Evolutionary conservation across 2,888 invertebrate species (phyloP).

Genomic region (Cartodere bifasciata): DNA sequence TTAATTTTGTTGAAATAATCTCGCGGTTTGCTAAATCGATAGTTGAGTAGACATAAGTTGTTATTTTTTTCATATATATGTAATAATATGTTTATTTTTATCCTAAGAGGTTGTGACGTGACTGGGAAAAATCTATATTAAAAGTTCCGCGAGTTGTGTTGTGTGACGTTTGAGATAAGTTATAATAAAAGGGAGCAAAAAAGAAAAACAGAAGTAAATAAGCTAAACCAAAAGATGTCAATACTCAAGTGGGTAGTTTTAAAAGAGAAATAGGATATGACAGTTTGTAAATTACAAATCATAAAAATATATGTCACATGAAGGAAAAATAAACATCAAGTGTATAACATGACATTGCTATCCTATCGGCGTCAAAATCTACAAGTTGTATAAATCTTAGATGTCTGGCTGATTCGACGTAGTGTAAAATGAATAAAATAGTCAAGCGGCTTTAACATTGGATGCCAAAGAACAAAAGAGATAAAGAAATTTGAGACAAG

Average conservation of each 20-base stretch:
- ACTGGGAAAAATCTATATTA: no score
- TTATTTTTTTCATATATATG: no score
- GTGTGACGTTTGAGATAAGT: no score
- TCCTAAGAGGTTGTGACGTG: no score
- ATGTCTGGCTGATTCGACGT: conserved; percentile 20
- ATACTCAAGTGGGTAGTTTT: background rate
- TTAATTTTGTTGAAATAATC: no score
- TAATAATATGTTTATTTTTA: no score
- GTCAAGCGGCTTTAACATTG: conserved; percentile 25
- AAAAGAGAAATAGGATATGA: background rate
- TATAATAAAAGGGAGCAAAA: no score
- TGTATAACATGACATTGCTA: conserved; percentile 13
- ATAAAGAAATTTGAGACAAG: conserved; percentile 33
- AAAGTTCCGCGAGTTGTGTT: no score
- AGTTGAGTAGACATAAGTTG: no score
- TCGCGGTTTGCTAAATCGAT: no score
- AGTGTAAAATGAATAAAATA: conserved; percentile 31
- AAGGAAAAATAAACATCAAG: conserved; percentile 10
- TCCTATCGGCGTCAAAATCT: conserved; percentile 18
- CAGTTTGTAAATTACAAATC: conserved; percentile 1
- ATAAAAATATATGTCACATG: background rate
- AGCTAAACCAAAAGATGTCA: no score
- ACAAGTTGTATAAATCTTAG: conserved; percentile 16
- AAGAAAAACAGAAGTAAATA: no score
- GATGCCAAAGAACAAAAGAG: conserved; percentile 27